These are phyloP conservation scores for Eueremaeus valkanovi DNA, from an alignment of 2,888 invertebrate species.

Conservation along the genomic window DNA sequence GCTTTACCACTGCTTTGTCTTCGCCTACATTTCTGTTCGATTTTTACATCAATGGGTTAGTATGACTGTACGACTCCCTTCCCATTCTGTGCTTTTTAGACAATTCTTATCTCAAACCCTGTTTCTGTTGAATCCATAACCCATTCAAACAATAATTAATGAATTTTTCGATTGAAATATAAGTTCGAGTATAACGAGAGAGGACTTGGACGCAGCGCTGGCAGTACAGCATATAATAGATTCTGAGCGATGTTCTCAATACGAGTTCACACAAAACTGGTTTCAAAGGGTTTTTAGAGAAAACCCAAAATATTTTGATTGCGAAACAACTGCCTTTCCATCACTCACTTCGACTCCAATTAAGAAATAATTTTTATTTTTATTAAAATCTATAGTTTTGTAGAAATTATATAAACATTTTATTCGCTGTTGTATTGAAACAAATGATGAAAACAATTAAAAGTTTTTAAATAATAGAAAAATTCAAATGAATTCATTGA, in stretches of 20 bases:
- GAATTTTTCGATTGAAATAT: neutral
- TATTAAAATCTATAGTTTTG: too few species aligned
- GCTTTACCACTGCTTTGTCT: slow-evolving; percentile 22
- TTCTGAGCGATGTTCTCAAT: neutral
- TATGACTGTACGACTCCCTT: too few species aligned
- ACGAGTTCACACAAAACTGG: slow-evolving; percentile 30
- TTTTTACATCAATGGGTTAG: slow-evolving; percentile 37
- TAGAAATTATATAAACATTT: neutral
- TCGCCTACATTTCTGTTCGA: slow-evolving; percentile 20
- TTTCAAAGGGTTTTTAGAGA: slow-evolving; percentile 1
- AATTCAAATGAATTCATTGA: too few species aligned
- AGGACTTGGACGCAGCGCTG: slow-evolving; percentile 34
- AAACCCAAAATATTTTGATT: slow-evolving; percentile 14
- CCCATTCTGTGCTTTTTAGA: too few species aligned
- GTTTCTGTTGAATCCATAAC: neutral
- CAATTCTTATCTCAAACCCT: neutral
- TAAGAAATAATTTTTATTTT: neutral
- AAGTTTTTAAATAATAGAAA: too few species aligned
- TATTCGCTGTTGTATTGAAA: too few species aligned
- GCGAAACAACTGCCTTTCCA: too few species aligned
- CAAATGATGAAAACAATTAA: too few species aligned
- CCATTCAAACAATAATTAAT: neutral
- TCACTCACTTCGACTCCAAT: neutral
- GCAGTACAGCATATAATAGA: slow-evolving; percentile 20
- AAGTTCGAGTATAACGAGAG: neutral